phyloP scores from a whole-genome alignment of 1,140 invertebrate genomes.

The Drosophila carrolli region DNA sequence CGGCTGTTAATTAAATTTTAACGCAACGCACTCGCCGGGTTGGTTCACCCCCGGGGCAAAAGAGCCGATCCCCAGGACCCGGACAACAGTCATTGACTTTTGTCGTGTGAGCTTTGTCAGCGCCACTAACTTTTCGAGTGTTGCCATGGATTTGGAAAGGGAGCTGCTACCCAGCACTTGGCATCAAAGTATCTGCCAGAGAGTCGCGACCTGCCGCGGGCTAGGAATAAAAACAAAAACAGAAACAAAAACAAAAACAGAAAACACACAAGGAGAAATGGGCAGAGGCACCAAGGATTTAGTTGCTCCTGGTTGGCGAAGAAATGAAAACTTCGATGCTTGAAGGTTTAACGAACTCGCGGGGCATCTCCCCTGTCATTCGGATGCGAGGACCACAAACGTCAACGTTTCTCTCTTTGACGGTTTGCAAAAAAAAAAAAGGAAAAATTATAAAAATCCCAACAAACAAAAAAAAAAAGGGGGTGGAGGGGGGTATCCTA shows the following conservation, averaged over 20 bases:
- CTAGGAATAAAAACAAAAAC: conserved; percentile 5
- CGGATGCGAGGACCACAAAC: conserved; percentile 57
- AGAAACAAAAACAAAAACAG: background rate
- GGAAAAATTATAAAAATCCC: conserved; percentile 1
- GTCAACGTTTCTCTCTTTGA: conserved; percentile 61
- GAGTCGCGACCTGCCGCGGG: conserved; percentile 55
- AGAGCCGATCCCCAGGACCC: background rate
- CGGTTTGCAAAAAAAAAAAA: conserved; percentile 35
- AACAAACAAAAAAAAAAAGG: background rate
- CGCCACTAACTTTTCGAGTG: conserved; percentile 62
- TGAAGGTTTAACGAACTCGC: conserved; percentile 79
- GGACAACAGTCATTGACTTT: conserved; percentile 59
- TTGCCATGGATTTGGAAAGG: conserved; percentile 27
- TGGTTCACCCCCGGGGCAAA: conserved; percentile 10
- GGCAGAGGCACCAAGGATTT: conserved; percentile 37
- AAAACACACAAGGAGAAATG: background rate
- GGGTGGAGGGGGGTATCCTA: background rate
- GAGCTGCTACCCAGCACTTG: conserved; percentile 33
- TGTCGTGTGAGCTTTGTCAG: conserved; percentile 54
- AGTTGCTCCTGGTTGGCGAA: conserved; percentile 59
- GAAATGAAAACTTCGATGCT: conserved; percentile 79
- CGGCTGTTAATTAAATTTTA: conserved; percentile 67
- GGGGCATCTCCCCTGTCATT: conserved; percentile 26
- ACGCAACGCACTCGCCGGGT: conserved; percentile 59
- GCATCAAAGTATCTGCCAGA: conserved; percentile 54